Base-by-base conservation (phyloP, 2,888 invertebrate species). In the Mythimna albipuncta region DNA sequence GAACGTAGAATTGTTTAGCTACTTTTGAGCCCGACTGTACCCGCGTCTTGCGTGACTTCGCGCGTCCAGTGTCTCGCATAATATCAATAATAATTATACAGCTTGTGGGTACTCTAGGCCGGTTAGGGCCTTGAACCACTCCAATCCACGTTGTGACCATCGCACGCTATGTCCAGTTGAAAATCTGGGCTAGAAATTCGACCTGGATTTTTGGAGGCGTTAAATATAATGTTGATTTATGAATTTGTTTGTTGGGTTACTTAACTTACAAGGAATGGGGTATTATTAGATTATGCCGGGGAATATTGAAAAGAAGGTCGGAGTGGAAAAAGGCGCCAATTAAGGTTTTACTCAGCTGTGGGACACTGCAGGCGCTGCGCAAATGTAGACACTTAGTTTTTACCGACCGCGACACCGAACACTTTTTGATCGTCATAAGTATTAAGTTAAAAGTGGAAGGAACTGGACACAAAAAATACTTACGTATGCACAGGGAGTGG, bases 121-220 rank as follows among this genome's bases (percentile, higher is more conserved):
- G 47, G 16, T 67, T 67, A 2, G 61, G 73, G 65, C 86, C 86
- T 85, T 84, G 86, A 80, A 86, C 78, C 55, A 54, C 41, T 47
- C 35, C 55, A 54, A 35, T 47, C 35, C 21, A 64, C 50, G 59
- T 10, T 1, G 16, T 77, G 59, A 19, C 55, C 6, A 52, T 32
- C 26, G 58, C 86, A 84, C 80, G 85, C 85, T 44, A 82, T 68
- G 65, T 64, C 66, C 62, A 74, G 26, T 32, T 41, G 7, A 41
- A 52, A 59, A 65, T 69, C 59, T 64, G 26, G 52, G 58, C 72
- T 82, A 66, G 55, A 65, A 67, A 65, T 71, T 77, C 26, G 57
- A 59, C 75, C 77, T 80, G 52, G 50, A 78, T 74, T 69, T 69
- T 70, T 75, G 47, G 11, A 57, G 63, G 61, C 72, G 72, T 62